Evolutionary conservation across 2,113 vertebrate species (phyloP).

Genomic region (Ailurus styani): DNA sequence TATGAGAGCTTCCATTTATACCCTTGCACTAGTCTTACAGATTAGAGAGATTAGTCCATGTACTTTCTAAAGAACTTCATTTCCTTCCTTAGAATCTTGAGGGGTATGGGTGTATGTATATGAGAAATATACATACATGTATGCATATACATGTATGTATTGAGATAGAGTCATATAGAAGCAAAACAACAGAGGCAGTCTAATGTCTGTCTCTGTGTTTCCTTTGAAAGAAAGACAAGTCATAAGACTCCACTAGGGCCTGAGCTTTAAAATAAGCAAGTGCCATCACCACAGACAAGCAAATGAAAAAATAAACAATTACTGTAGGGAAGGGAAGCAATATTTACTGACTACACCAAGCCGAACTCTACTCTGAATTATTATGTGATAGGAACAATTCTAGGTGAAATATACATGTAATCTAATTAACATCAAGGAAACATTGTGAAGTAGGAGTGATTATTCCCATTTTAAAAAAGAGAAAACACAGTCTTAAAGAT

Average conservation of each 20-base stretch:
- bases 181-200: not conserved
- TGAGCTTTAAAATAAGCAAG: not conserved
- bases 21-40: not conserved
- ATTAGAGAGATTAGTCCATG: not conserved
- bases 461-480: not conserved
- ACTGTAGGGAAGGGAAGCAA: not conserved
- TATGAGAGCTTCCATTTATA: not conserved
- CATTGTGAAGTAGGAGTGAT: not conserved
- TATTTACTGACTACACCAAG: not conserved
- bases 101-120: not conserved
- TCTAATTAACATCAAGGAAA: not conserved
- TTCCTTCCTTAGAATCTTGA: not conserved
- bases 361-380: not conserved
- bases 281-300: not conserved
- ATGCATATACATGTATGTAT: too few species aligned
- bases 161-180: not conserved
- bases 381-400: not conserved
- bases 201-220: not conserved
- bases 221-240: not conserved
- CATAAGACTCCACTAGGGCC: not conserved
- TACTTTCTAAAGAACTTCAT: not conserved
- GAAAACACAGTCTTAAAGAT: not conserved
- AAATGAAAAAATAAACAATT: not conserved
- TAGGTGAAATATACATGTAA: not conserved
- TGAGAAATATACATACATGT: too few species aligned